phyloP scores from a whole-genome alignment of 1,140 invertebrate species.

The Drosophila auraria region DNA sequence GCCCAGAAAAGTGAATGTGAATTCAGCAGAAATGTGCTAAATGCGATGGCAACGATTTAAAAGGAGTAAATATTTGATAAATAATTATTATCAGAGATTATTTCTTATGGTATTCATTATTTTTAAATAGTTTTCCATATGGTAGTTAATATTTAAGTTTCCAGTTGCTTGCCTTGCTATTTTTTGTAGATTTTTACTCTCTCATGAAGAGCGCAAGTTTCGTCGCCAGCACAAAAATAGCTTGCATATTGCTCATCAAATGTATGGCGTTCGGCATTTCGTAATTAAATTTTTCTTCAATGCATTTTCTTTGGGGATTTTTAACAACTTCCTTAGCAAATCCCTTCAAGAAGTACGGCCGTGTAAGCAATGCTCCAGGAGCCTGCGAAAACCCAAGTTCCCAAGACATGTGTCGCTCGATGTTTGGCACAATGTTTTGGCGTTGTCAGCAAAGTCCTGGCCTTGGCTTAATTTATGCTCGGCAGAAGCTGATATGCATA shows the following conservation, averaged over 20 bases:
- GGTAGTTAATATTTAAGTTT: neutral
- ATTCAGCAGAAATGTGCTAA: too few relatives aligned
- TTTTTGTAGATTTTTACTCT: too few relatives aligned
- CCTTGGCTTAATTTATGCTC: slow-evolving; percentile 60
- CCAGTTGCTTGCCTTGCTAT: too few relatives aligned
- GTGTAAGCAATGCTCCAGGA: neutral
- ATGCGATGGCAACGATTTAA: neutral
- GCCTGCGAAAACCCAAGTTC: neutral
- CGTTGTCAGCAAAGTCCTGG: slow-evolving; percentile 51
- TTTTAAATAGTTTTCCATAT: neutral
- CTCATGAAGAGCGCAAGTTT: too few relatives aligned
- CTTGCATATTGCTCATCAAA: too few relatives aligned
- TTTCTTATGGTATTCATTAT: neutral
- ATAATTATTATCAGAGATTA: neutral
- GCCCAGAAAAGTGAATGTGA: neutral
- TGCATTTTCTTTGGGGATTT: neutral
- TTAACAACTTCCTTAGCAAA: neutral
- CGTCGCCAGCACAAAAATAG: too few relatives aligned
- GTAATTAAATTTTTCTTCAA: too few relatives aligned
- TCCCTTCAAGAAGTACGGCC: neutral
- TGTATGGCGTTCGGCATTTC: too few relatives aligned
- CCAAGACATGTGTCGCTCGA: slow-evolving; percentile 20
- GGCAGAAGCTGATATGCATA: slow-evolving; percentile 52
- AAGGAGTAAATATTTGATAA: neutral
- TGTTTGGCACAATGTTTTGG: slow-evolving; percentile 50